These are phyloP conservation scores for Drosophila athabasca DNA, from an alignment of 1,140 invertebrate species.

Conservation along the genomic window DNA sequence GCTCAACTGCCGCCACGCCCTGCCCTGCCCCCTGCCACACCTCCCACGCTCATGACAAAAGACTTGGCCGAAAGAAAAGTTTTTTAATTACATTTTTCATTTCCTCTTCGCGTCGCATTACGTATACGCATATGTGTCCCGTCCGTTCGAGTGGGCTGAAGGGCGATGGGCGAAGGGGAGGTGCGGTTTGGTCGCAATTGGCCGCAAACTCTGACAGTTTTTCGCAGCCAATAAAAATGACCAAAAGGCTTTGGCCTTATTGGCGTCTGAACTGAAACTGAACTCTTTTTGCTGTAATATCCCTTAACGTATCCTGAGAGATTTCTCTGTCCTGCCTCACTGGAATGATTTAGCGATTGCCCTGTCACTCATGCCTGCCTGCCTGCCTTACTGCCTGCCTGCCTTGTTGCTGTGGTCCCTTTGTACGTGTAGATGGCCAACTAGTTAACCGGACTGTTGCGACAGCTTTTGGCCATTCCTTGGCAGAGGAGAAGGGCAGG, in stretches of 20 bases:
- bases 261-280: constrained; percentile 48
- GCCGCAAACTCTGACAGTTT: constrained; percentile 35
- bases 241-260: constrained; percentile 60
- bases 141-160: constrained; percentile 19
- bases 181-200: neutral
- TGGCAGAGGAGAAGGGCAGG: constrained; percentile 16
- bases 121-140: constrained; percentile 67
- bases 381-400: neutral
- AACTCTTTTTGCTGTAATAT: constrained; percentile 53
- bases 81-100: constrained; percentile 82
- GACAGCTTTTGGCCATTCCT: constrained; percentile 63
- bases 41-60: constrained; percentile 46
- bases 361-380: constrained; percentile 40
- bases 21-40: neutral
- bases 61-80: constrained; percentile 68
- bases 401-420: constrained; percentile 30
- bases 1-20: constrained; percentile 3
- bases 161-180: neutral
- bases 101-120: constrained; percentile 67
- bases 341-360: constrained; percentile 63
- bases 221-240: constrained; percentile 68
- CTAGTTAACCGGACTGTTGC: constrained; percentile 63
- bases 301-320: constrained; percentile 55
- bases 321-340: constrained; percentile 15
- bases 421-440: constrained; percentile 60